phyloP scores from a whole-genome alignment of 2,113 vertebrate genomes.

The Chunga burmeisteri region DNA sequence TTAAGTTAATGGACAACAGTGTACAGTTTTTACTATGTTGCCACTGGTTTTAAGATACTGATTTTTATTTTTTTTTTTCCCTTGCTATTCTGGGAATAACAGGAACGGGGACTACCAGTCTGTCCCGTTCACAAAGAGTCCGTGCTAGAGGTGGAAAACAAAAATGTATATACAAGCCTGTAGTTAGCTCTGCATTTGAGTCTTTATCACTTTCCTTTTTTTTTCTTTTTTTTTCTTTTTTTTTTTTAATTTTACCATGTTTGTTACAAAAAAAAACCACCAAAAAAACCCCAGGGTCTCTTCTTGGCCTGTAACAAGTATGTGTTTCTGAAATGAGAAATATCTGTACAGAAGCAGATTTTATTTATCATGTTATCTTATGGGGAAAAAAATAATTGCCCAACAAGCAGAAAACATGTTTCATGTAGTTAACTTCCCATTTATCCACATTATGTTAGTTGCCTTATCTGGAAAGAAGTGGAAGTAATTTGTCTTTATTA shows the following conservation, averaged over 20 bases:
- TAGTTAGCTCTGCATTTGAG: slow-evolving; percentile 78
- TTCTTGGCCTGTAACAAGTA: slow-evolving; percentile 73
- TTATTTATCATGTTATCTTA: slow-evolving; percentile 79
- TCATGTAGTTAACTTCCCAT: slow-evolving; percentile 65
- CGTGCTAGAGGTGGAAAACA: slow-evolving; percentile 74
- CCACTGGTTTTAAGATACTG: slow-evolving; percentile 76
- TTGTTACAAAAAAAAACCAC: slow-evolving; percentile 56
- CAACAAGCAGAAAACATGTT: slow-evolving; percentile 55
- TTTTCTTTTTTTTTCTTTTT: neutral
- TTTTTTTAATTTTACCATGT: slow-evolving; percentile 56
- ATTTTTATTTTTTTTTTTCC: slow-evolving; percentile 15
- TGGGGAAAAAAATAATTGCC: slow-evolving; percentile 59
- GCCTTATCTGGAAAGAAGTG: slow-evolving; percentile 68
- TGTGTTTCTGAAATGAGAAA: slow-evolving; percentile 74
- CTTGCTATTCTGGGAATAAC: slow-evolving; percentile 44
- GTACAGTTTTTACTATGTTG: slow-evolving; percentile 81
- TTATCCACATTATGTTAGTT: slow-evolving; percentile 69
- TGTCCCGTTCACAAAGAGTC: slow-evolving; percentile 30
- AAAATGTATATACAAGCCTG: slow-evolving; percentile 78
- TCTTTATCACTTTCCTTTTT: slow-evolving; percentile 63
- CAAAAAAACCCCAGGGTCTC: slow-evolving; percentile 48
- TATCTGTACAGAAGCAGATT: slow-evolving; percentile 81
- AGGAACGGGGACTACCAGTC: slow-evolving; percentile 21
- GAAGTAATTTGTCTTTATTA: slow-evolving; percentile 54
- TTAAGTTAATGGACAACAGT: slow-evolving; percentile 79